These are phyloP conservation scores for Sycobia sp. DNA, from an alignment of 1,140 invertebrate species.

Conservation along the genomic window DNA sequence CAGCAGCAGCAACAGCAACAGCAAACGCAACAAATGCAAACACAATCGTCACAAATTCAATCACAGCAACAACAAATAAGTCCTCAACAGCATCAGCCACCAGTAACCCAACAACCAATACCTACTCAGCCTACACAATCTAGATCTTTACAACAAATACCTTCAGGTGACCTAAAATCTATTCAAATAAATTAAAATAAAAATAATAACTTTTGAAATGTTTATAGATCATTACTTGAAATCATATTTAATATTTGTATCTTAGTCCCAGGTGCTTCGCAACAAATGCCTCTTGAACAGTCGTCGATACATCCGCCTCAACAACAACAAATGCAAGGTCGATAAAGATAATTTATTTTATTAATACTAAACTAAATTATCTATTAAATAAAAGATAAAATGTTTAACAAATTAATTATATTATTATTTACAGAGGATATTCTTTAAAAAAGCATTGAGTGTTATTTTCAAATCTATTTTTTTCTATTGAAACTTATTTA, in stretches of 20 bases:
- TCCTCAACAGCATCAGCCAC: slow-evolving; percentile 28
- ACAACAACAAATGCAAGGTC: slow-evolving; percentile 32
- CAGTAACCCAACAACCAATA: slow-evolving; percentile 25
- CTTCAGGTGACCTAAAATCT: slow-evolving; percentile 13
- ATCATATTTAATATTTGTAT: neutral
- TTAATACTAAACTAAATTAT: too few relatives aligned
- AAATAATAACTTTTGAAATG: too few relatives aligned
- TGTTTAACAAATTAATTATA: too few relatives aligned
- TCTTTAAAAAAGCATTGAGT: too few relatives aligned
- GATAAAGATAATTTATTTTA: neutral
- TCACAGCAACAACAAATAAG: slow-evolving; percentile 25
- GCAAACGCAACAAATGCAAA: slow-evolving; percentile 17
- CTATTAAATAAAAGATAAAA: too few relatives aligned
- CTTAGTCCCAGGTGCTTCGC: slow-evolving; percentile 11
- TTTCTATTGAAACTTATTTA: neutral
- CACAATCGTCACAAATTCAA: slow-evolving; percentile 14
- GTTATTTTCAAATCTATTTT: too few relatives aligned
- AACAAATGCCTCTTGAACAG: slow-evolving; percentile 28
- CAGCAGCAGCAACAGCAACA: slow-evolving; percentile 16
- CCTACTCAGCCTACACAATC: slow-evolving; percentile 13
- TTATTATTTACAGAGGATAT: too few relatives aligned
- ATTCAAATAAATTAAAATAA: neutral
- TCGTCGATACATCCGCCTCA: slow-evolving; percentile 28
- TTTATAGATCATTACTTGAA: neutral
- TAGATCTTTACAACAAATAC: slow-evolving; percentile 33